Evolutionary conservation across 2,113 vertebrate species (phyloP).

Genomic region (Bungarus multicinctus): DNA sequence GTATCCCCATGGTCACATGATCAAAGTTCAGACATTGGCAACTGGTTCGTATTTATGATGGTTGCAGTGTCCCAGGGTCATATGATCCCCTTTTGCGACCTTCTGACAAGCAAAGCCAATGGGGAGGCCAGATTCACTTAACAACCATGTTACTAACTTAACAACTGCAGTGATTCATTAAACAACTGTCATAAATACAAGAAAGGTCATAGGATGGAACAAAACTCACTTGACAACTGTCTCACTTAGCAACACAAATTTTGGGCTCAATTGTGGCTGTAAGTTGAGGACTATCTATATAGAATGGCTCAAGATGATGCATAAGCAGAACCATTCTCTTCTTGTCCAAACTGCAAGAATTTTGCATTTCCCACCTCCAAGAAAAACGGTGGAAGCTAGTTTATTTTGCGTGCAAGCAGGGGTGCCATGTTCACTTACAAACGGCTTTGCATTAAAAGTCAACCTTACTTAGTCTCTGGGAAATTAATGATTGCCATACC

Average conservation of each 20-base stretch:
- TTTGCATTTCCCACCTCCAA: conserved; percentile 18
- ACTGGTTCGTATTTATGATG: neutral
- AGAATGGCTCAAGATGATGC: neutral
- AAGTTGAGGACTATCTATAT: neutral
- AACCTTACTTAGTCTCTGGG: conserved; percentile 49
- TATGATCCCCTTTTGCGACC: neutral
- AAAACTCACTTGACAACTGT: neutral
- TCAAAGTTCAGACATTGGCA: neutral
- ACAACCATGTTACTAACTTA: no score
- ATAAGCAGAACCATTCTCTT: neutral
- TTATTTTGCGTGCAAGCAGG: conserved; percentile 27
- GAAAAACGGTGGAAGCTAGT: neutral
- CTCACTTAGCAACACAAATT: neutral
- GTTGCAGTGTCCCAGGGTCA: neutral
- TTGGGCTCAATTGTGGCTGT: neutral
- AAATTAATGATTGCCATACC: conserved; percentile 52
- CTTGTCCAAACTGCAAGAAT: conserved; percentile 10
- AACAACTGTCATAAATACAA: neutral
- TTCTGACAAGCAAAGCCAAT: neutral
- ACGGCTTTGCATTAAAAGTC: conserved; percentile 44
- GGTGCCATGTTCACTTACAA: conserved; percentile 38
- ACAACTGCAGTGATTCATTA: neutral
- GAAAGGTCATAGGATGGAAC: neutral
- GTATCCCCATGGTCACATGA: neutral
- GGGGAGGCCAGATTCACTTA: neutral